phyloP scores from a whole-genome alignment of 2,888 invertebrate genomes.

The Drosophila putrida region DNA sequence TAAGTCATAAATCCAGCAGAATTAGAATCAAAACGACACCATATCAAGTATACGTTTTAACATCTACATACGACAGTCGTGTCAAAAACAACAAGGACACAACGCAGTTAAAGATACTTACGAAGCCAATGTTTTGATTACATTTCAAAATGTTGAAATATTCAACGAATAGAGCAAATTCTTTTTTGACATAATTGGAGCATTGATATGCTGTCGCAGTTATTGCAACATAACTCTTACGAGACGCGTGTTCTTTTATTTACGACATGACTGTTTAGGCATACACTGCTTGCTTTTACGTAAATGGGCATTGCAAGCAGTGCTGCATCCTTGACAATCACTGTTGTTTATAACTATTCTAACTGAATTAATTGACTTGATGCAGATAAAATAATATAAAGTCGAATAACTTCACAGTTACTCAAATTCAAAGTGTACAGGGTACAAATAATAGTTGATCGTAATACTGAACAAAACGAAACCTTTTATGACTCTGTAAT shows the following conservation, averaged over 20 bases:
- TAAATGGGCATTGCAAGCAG: not conserved
- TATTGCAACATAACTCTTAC: not conserved
- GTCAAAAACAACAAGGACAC: not conserved
- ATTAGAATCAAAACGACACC: too few relatives aligned
- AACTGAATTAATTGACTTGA: too few relatives aligned
- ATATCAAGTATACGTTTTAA: slow-evolving; percentile 26
- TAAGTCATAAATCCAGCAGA: slow-evolving; percentile 1
- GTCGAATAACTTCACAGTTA: not conserved
- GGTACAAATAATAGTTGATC: not conserved
- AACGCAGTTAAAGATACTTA: not conserved
- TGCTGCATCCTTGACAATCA: not conserved
- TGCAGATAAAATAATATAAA: not conserved
- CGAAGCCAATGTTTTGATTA: not conserved
- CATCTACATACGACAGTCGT: not conserved
- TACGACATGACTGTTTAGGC: not conserved
- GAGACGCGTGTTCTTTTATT: not conserved
- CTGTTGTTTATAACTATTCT: too few relatives aligned
- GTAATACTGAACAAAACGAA: not conserved
- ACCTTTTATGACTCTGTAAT: slow-evolving; percentile 7
- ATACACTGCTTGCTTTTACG: slow-evolving; percentile 3
- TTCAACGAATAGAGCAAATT: not conserved
- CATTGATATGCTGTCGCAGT: not conserved
- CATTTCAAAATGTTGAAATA: not conserved
- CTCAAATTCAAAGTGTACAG: not conserved
- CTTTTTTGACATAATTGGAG: slow-evolving; percentile 4